Evolutionary conservation across 2,888 invertebrate species (phyloP).

Genomic region (Dione vanillae): DNA sequence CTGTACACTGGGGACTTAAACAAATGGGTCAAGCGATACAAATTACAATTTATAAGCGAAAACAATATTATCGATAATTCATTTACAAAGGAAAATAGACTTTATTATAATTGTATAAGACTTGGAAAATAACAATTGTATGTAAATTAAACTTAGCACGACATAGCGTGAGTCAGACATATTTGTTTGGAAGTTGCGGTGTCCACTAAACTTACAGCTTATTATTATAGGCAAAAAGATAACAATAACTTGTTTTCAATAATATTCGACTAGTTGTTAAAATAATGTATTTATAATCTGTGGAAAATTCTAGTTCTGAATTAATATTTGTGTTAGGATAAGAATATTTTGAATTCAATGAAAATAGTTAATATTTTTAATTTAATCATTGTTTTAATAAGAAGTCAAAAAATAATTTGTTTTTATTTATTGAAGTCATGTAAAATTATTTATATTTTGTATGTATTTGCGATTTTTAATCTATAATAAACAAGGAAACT

Average conservation of each 20-base stretch:
- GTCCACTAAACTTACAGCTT: slow-evolving; percentile 36
- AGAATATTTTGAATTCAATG: too few species aligned
- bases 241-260: slow-evolving; percentile 16
- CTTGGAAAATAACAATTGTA: background rate
- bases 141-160: slow-evolving; percentile 27
- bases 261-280: background rate
- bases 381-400: too few species aligned
- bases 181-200: slow-evolving; percentile 51
- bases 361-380: too few species aligned
- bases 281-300: slow-evolving; percentile 6
- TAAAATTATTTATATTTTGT: too few species aligned
- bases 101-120: slow-evolving; percentile 28
- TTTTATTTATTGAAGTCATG: too few species aligned
- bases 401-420: too few species aligned
- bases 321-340: background rate
- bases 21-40: slow-evolving; percentile 71
- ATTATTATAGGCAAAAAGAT: slow-evolving; percentile 26
- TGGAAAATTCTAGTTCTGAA: slow-evolving; percentile 5
- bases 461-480: too few species aligned
- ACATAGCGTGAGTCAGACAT: slow-evolving; percentile 59
- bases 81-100: slow-evolving; percentile 38
- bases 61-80: slow-evolving; percentile 26
- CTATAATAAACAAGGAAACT: too few species aligned
- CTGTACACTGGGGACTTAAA: slow-evolving; percentile 51
- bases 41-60: slow-evolving; percentile 64